phyloP scores from a whole-genome alignment of 2,888 invertebrate genomes.

The Euplagia quadripunctaria region DNA sequence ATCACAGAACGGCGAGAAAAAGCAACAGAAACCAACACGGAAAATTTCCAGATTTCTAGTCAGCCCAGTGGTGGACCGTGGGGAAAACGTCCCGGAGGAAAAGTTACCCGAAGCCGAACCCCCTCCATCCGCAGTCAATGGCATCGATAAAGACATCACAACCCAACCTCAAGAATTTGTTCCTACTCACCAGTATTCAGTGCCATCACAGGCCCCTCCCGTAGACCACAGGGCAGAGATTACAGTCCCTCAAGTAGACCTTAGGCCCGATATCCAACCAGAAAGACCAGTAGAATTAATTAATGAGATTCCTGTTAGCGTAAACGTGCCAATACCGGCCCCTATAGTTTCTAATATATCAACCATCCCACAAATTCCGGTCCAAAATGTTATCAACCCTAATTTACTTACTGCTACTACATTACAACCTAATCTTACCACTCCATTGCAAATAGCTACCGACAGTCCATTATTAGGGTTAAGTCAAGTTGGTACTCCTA shows the following conservation, averaged over 20 bases:
- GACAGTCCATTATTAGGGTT: constrained; percentile 74
- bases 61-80: constrained; percentile 91
- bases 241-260: constrained; percentile 45
- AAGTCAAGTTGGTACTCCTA: constrained; percentile 76
- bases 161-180: constrained; percentile 55
- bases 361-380: constrained; percentile 38
- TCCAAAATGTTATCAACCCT: constrained; percentile 56
- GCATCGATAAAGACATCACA: constrained; percentile 60
- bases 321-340: constrained; percentile 45
- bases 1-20: constrained; percentile 75
- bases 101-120: constrained; percentile 42
- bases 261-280: constrained; percentile 38
- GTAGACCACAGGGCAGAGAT: constrained; percentile 51
- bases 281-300: constrained; percentile 43
- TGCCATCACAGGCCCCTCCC: constrained; percentile 59
- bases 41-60: constrained; percentile 94
- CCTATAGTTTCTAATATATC: constrained; percentile 51
- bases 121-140: constrained; percentile 61
- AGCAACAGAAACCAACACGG: constrained; percentile 87
- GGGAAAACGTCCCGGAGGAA: constrained; percentile 66
- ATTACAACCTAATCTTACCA: constrained; percentile 71
- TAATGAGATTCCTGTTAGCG: constrained; percentile 46
- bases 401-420: constrained; percentile 58
- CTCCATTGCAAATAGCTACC: constrained; percentile 79
- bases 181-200: constrained; percentile 76